A percentile compares a stretch with the other conserved stretches of the same genome.
phyloP scores from a whole-genome alignment of 2,113 vertebrate genomes.

The Lophius piscatorius region DNA sequence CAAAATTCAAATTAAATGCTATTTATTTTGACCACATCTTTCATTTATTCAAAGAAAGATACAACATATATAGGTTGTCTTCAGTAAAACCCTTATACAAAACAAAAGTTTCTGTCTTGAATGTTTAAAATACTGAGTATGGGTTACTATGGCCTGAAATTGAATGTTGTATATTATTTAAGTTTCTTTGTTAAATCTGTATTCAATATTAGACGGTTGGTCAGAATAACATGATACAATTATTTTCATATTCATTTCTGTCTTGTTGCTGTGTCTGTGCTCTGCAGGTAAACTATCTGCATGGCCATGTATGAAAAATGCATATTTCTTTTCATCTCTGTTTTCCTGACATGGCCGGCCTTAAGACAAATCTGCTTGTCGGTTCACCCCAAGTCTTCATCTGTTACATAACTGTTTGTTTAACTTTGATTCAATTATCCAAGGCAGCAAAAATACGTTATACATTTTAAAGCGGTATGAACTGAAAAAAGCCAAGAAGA shows the following conservation, averaged over 20 bases:
- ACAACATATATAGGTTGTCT: no score
- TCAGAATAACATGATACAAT: background rate
- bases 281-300: background rate
- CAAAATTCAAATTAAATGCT: no score
- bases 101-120: no score
- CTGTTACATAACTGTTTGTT: slow-evolving; percentile 26
- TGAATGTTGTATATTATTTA: no score
- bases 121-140: no score
- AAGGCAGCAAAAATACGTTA: background rate
- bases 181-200: no score
- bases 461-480: no score
- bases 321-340: slow-evolving; percentile 15
- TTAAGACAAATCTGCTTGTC: slow-evolving; percentile 14
- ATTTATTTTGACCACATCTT: no score
- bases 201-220: no score
- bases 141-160: no score
- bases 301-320: background rate
- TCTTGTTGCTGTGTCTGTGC: slow-evolving; percentile 22
- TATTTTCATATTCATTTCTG: slow-evolving; percentile 21
- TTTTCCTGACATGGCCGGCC: background rate
- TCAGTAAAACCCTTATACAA: no score
- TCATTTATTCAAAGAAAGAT: no score
- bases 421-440: slow-evolving; percentile 16
- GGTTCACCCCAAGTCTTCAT: background rate
- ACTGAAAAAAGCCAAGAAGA: background rate